Base-by-base conservation (phyloP, 1,140 invertebrate species). In the Macrobrachium rosenbergii region DNA sequence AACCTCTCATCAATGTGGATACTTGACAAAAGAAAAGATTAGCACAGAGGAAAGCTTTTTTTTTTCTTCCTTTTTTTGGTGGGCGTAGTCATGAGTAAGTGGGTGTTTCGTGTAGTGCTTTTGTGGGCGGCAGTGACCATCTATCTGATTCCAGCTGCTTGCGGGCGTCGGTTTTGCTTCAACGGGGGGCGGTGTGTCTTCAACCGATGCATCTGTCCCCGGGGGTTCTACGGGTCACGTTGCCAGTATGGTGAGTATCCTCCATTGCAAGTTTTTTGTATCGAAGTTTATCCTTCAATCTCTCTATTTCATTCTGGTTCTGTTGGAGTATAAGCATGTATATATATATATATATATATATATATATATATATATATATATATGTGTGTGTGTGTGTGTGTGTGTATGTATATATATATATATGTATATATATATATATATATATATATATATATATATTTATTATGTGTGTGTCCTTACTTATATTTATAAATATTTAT, bases 291-390 rank as follows among this genome's bases (percentile, higher is more conserved):
- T 11, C 21, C 2, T 19, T 10, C 8, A 23, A 11, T 23, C 21
- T 3, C 12, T 72, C 5, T 72, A 21, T 72, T 28, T 72, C 0
- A 23, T 72, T 7, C 21, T 72, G 16, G 14, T 72, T 52, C 52
- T 45, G 19, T 52, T n/a, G n/a, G n/a, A n/a, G 45, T 58, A 58
- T 52, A n/a, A n/a, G 37, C 37, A 77, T 52, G 52, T 77, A 77
- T 52, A 58, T 77, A 77, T n/a, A 77, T 58, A 52, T n/a, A 77
- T 58, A 77, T n/a, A 77, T 58, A 58, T n/a, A 77, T 58, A 77
- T n/a, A 58, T 58, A 77, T n/a, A 76, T 76, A 43, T 43, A 76
- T 76, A 76, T 6, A 76, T 76, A 43, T 43, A 43, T 58, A 76
- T 69, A 28, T 69, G 7, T 67, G 12, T 67, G 12, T 67, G 12